A percentile compares a stretch with the other conserved stretches of the same genome.
These are phyloP conservation scores for Rhabdomys pumilio DNA, from an alignment of 2,797 vertebrate species.

Conservation along the genomic window DNA sequence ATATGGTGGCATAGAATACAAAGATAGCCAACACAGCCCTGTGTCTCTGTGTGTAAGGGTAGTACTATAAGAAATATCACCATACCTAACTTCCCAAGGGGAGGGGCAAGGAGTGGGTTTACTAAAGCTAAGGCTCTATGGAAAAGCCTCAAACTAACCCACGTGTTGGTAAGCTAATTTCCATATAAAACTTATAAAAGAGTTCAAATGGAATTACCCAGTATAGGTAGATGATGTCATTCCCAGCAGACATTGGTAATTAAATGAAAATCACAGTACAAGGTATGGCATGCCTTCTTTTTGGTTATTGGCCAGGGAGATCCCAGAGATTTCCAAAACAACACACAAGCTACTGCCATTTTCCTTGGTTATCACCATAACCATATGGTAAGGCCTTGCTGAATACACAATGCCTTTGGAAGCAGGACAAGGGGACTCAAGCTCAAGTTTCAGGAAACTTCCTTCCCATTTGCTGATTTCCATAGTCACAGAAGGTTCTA, in stretches of 20 bases:
- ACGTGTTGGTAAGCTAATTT: neutral
- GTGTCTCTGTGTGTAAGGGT: neutral
- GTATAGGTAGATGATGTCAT: neutral
- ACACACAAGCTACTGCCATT: neutral
- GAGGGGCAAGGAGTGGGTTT: neutral
- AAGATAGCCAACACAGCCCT: neutral
- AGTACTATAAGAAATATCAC: neutral
- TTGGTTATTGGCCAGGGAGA: neutral
- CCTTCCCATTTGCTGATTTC: neutral
- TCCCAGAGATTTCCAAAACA: neutral
- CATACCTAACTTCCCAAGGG: neutral
- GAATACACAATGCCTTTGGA: neutral
- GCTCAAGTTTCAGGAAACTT: neutral
- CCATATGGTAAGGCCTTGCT: neutral
- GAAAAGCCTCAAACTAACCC: neutral
- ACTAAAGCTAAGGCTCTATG: neutral
- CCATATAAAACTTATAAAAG: neutral
- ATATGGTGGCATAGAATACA: neutral
- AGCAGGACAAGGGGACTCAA: neutral
- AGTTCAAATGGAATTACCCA: neutral
- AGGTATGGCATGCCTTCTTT: neutral
- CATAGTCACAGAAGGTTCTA: neutral
- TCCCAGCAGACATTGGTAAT: neutral
- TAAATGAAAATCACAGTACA: neutral
- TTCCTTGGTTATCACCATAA: neutral